Percentiles rank a stretch among this genome's conserved stretches.
Evolutionary conservation across 2,797 vertebrate species (phyloP).

Genomic region (Trichosurus vulpecula): DNA sequence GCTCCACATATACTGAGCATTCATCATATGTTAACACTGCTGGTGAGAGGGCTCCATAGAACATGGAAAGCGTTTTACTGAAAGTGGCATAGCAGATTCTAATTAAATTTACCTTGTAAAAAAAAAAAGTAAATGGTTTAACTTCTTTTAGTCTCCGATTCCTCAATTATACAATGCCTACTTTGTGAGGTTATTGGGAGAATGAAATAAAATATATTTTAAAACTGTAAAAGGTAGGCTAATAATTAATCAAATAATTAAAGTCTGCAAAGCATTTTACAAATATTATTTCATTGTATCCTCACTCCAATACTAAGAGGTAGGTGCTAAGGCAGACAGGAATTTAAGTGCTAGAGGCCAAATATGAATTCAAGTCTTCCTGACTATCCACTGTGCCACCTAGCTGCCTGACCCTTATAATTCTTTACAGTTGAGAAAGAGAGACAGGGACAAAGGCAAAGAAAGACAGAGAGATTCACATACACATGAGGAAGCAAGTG

Average conservation of each 20-base stretch:
- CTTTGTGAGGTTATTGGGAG: neutral
- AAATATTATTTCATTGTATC: neutral
- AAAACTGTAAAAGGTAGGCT: neutral
- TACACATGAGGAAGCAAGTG: neutral
- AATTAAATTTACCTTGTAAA: neutral
- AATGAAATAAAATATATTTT: neutral
- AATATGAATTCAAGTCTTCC: neutral
- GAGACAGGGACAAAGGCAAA: neutral
- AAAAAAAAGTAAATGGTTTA: neutral
- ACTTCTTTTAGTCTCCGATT: neutral
- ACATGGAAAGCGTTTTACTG: neutral
- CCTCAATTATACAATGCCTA: neutral
- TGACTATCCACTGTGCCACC: neutral
- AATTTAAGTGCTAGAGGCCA: neutral
- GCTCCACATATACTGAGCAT: neutral
- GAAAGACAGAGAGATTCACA: neutral
- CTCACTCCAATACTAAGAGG: neutral
- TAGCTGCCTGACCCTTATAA: neutral
- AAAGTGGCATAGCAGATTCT: neutral
- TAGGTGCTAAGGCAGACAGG: neutral
- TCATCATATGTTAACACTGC: neutral
- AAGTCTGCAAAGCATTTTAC: neutral
- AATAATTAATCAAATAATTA: no score
- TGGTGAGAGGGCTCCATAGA: neutral
- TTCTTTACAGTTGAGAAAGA: neutral